Conservation (phyloP, 2,888 invertebrate species). For the Calliphora vomitoria region DNA sequence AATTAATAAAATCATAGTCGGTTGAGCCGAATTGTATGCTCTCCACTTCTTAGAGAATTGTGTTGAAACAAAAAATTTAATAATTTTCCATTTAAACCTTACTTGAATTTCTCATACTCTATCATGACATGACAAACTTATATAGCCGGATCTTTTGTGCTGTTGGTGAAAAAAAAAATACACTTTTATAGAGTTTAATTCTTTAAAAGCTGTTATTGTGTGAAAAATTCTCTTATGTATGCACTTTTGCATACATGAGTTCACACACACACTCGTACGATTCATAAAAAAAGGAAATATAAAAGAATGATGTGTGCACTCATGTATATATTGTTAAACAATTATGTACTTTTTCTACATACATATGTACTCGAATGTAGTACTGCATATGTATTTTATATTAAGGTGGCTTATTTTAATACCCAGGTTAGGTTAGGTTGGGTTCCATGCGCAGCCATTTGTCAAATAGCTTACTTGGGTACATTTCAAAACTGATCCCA, state of each 20-base stretch:
- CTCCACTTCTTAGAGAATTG: no score
- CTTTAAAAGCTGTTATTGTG: conserved; percentile 61
- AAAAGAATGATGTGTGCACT: conserved; percentile 34
- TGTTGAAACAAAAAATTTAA: no score
- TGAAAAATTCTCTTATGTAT: conserved; percentile 41
- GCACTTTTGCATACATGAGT: conserved; percentile 34
- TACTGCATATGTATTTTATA: not conserved
- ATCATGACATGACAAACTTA: not conserved
- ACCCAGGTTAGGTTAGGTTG: no score
- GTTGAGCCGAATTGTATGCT: no score
- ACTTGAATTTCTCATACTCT: no score
- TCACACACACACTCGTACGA: conserved; percentile 8
- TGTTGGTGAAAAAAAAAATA: not conserved
- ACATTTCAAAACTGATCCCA: no score
- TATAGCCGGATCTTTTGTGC: not conserved
- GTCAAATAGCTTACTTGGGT: no score
- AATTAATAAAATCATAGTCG: not conserved
- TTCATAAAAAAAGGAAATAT: conserved; percentile 2
- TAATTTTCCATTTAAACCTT: no score
- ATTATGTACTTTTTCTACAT: conserved; percentile 30
- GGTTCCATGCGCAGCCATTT: no score
- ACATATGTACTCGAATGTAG: not conserved
- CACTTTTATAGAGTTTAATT: conserved; percentile 30
- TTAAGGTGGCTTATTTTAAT: no score
- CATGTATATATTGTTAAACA: conserved; percentile 51